Conservation (phyloP, 2,113 vertebrate genomes). For the Sakesphorus luctuosus region DNA sequence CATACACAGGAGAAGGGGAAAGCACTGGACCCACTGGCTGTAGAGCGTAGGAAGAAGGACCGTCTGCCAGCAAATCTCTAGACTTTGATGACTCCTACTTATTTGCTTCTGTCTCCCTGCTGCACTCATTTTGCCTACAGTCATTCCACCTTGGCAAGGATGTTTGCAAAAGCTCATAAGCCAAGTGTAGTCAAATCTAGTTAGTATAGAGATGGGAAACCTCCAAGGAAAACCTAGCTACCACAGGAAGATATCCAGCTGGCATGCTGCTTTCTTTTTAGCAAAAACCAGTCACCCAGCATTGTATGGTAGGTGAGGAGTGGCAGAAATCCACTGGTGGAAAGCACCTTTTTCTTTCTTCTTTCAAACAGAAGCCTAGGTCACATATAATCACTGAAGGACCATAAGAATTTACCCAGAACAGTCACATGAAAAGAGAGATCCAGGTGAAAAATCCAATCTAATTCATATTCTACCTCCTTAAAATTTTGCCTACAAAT, state of each 20-base stretch:
- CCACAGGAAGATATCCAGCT: conserved; percentile 38
- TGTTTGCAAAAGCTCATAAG: conserved; percentile 43
- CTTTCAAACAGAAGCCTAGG: neutral
- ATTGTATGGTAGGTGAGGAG: neutral
- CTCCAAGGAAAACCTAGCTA: conserved; percentile 70
- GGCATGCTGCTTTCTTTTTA: neutral
- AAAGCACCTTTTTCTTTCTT: neutral
- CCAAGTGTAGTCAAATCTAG: conserved; percentile 54
- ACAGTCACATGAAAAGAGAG: neutral
- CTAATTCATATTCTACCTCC: neutral
- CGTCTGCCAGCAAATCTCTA: conserved; percentile 58
- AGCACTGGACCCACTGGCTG: conserved; percentile 59
- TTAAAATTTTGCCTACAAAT: neutral
- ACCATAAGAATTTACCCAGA: neutral
- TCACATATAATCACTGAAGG: neutral
- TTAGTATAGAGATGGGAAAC: conserved; percentile 59
- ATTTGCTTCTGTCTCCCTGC: conserved; percentile 58
- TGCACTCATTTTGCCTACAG: conserved; percentile 64
- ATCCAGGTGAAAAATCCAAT: neutral
- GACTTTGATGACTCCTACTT: conserved; percentile 65
- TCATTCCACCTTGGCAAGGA: conserved; percentile 56
- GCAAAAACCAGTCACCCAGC: conserved; percentile 18
- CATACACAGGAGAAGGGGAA: conserved; percentile 47
- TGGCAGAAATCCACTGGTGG: neutral
- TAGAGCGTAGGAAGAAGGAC: conserved; percentile 47